Percentiles rank a stretch among this genome's conserved stretches.
Conservation (phyloP, 2,888 invertebrate genomes). For the Scaptomyza flava region DNA sequence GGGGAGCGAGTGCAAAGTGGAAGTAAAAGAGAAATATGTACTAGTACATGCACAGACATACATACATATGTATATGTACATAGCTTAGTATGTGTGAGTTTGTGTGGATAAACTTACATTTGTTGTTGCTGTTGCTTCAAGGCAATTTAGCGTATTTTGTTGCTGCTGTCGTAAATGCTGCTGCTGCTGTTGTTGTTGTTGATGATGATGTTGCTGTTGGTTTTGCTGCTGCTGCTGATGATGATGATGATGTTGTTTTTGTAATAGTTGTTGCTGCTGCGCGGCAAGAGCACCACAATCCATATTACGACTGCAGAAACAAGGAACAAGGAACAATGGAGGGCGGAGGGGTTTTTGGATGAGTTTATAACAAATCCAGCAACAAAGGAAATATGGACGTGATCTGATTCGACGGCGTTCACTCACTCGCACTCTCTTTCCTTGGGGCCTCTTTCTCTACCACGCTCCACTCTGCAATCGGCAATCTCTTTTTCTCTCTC, state of each 20-base stretch:
- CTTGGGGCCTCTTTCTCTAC: constrained; percentile 15
- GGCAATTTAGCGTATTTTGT: constrained; percentile 65
- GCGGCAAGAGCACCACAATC: constrained; percentile 79
- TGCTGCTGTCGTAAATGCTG: constrained; percentile 58
- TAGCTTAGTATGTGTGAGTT: constrained; percentile 10
- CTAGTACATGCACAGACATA: constrained; percentile 13
- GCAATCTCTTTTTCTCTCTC: constrained; percentile 8
- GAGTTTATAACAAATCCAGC: constrained; percentile 37
- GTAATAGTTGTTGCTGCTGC: constrained; percentile 70
- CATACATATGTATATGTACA: constrained; percentile 16
- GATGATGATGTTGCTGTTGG: constrained; percentile 38
- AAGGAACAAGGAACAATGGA: constrained; percentile 30
- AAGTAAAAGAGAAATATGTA: constrained; percentile 56
- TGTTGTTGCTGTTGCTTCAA: constrained; percentile 72
- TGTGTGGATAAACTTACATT: constrained; percentile 66
- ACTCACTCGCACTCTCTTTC: constrained; percentile 4
- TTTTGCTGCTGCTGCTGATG: constrained; percentile 56
- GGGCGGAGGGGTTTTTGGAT: constrained; percentile 1
- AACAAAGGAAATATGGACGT: constrained; percentile 57
- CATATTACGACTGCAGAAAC: constrained; percentile 62
- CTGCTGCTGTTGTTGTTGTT: constrained; percentile 41
- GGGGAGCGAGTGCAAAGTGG: constrained; percentile 70
- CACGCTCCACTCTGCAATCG: background rate
- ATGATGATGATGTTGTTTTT: constrained; percentile 40
- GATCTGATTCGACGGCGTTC: constrained; percentile 41